phyloP scores from a whole-genome alignment of 1,140 invertebrate species.

The Oscheius sp. region DNA sequence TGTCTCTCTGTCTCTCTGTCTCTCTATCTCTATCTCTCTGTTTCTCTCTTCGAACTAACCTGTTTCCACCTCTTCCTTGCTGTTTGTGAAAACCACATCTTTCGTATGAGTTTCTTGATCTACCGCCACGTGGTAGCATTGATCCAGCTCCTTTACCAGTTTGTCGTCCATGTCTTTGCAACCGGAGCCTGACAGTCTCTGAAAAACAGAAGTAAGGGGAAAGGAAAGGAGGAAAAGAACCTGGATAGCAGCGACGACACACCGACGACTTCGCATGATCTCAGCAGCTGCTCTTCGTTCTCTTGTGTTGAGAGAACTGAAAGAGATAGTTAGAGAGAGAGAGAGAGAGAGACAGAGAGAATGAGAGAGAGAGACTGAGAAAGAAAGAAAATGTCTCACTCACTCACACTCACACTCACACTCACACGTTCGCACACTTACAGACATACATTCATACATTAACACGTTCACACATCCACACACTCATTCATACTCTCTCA shows the following conservation, averaged over 20 bases:
- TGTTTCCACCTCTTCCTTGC: slow-evolving; percentile 32
- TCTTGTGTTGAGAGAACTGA: slow-evolving; percentile 4
- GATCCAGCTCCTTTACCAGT: slow-evolving; percentile 22
- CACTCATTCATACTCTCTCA: no score
- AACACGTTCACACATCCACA: no score
- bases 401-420: no score
- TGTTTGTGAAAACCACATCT: slow-evolving; percentile 33
- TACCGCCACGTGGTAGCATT: slow-evolving; percentile 34
- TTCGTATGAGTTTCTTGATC: slow-evolving; percentile 36
- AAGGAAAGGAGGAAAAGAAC: background rate
- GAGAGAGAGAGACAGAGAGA: no score
- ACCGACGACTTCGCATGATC: slow-evolving; percentile 28
- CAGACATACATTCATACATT: no score
- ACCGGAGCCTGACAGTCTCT: slow-evolving; percentile 23
- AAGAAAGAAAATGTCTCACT: no score
- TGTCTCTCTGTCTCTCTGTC: background rate
- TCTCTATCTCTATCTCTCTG: no score
- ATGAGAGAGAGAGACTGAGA: no score
- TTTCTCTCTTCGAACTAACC: no score
- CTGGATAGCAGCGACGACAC: slow-evolving; percentile 22
- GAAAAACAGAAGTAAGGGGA: background rate
- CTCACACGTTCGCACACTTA: no score
- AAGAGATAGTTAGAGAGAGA: background rate
- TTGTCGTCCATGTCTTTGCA: slow-evolving; percentile 11
- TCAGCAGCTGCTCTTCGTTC: slow-evolving; percentile 29